Conservation (phyloP, 2,113 vertebrate genomes). For the Gopherus flavomarginatus region DNA sequence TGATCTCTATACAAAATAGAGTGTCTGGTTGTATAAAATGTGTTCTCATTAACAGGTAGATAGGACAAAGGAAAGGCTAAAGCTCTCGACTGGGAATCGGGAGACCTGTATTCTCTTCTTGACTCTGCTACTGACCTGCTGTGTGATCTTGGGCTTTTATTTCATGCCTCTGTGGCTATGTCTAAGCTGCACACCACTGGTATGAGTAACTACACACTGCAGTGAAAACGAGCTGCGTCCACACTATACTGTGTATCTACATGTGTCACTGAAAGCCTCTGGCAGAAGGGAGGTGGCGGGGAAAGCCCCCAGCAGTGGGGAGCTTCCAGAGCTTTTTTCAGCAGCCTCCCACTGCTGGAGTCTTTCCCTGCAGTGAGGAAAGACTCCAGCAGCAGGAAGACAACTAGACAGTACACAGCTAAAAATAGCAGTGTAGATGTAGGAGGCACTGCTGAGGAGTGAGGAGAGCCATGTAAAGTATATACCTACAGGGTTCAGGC, state of each 20-base stretch:
- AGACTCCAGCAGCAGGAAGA: too few relatives aligned
- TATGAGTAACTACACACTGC: background rate
- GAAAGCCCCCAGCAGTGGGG: too few relatives aligned
- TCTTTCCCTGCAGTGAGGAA: background rate
- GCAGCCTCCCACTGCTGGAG: background rate
- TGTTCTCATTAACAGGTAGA: background rate
- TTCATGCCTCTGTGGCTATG: background rate
- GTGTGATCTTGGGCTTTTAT: rapidly evolving
- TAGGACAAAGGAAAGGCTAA: background rate
- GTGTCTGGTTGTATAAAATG: background rate
- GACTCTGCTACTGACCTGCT: background rate
- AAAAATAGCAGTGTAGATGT: too few relatives aligned
- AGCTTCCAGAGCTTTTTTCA: background rate
- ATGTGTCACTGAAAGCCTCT: background rate
- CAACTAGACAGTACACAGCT: too few relatives aligned
- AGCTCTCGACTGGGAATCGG: background rate
- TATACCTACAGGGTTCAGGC: background rate
- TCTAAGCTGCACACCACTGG: background rate
- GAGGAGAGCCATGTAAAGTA: background rate
- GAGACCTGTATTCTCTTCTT: background rate
- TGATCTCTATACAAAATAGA: conserved; percentile 24
- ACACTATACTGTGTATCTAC: too few relatives aligned
- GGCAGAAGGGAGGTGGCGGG: too few relatives aligned
- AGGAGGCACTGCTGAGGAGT: too few relatives aligned
- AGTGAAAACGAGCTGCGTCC: too few relatives aligned